Evolutionary conservation across 2,888 invertebrate genomes (phyloP).

Genomic region (Sisyra nigra): DNA sequence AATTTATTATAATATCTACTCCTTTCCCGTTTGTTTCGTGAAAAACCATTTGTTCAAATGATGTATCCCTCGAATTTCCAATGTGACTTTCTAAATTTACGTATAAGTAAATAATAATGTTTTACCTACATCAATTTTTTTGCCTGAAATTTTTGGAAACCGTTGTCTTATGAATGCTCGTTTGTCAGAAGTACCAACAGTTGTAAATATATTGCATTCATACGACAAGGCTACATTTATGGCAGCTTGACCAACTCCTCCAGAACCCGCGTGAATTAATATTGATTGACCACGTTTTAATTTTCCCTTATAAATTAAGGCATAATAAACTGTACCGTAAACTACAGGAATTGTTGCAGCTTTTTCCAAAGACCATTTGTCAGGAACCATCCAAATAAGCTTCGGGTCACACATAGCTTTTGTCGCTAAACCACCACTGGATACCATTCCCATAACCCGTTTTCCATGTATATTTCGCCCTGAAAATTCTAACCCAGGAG

Average conservation of each 20-base stretch:
- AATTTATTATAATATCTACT: constrained; percentile 84
- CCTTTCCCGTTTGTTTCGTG: constrained; percentile 68
- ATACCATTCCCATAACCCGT: constrained; percentile 29
- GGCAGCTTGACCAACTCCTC: constrained; percentile 56
- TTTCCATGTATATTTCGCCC: constrained; percentile 30
- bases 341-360: constrained; percentile 44
- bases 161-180: constrained; percentile 31
- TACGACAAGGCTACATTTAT: constrained; percentile 41
- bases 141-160: constrained; percentile 27
- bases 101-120: no score
- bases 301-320: constrained; percentile 25
- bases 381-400: constrained; percentile 33
- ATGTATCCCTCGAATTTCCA: constrained; percentile 71
- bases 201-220: constrained; percentile 43
- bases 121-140: not conserved
- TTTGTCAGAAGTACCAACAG: constrained; percentile 39
- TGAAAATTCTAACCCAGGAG: constrained; percentile 45
- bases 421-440: constrained; percentile 35
- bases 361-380: constrained; percentile 35
- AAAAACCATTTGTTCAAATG: constrained; percentile 76
- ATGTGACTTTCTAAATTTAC: constrained; percentile 48
- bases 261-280: constrained; percentile 36
- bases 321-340: constrained; percentile 33
- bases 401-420: constrained; percentile 29
- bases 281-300: constrained; percentile 25